Evolutionary conservation across 2,888 invertebrate genomes (phyloP), one percentile per base, ranked within the genome.

Genomic region (Caenorhabditis plicata): DNA sequence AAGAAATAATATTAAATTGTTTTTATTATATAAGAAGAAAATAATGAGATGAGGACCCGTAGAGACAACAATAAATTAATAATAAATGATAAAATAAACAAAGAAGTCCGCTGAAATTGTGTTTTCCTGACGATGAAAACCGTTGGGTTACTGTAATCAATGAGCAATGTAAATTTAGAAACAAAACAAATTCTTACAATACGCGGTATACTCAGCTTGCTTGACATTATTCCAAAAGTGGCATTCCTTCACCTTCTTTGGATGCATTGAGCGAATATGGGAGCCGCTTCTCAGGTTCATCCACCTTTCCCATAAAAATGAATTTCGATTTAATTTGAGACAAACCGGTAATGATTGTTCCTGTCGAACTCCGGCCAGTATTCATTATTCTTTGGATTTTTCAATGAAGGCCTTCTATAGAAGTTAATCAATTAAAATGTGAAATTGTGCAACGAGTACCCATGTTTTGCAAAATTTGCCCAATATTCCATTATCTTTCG

Each of bases 401-500:
- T 53, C 15, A 73, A 53, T 23, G 45, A 44, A 17, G 74, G 74
- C 19, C 50, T 42, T 44, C 74, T 74, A 57, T 26, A 71, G 27
- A 4, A 39, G 9, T 25, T 19, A 4, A n/a, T 9, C 7, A 27
- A 27, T 7, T 27, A 27, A 7, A 27, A n/a, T n/a, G n/a, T n/a
- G n/a, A n/a, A 29, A 32, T 40, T 8, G 5, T 5, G 33, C 8
- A 40, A 26, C 26, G 27, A 15, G 15, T 58, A 77, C 77, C 78
- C 78, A 33, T 61, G 68, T 33, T 64, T 58, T 7, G 78, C 75
- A 46, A 78, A 78, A 25, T 62, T 66, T 33, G 68, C 58, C 78
- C 78, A 79, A 47, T 65, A 79, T 47, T 79, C 68, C 48, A 78
- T 75, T 36, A 78, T 66, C 49, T 79, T 78, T 35, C 65, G 50